Evolutionary conservation across 2,113 vertebrate species (phyloP).

Genomic region (Carassius carassius): DNA sequence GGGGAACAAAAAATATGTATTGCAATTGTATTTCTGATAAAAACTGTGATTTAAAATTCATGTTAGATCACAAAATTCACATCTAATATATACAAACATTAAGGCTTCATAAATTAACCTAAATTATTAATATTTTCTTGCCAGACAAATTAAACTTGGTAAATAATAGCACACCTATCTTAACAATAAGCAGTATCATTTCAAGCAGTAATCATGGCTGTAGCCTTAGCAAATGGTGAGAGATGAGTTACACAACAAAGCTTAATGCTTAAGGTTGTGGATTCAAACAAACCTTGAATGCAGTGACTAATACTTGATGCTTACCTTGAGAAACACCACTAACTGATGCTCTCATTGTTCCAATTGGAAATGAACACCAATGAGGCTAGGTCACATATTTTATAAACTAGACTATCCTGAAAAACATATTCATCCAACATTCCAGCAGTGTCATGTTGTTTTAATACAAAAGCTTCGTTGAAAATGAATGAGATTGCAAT

Average conservation of each 20-base stretch:
- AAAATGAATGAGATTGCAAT: background rate
- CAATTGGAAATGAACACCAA: background rate
- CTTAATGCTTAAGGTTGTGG: background rate
- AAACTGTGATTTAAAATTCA: no score
- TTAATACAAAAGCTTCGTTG: background rate
- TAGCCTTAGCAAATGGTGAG: background rate
- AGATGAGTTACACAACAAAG: background rate
- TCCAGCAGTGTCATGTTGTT: background rate
- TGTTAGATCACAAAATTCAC: no score
- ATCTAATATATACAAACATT: no score
- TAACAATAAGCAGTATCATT: background rate
- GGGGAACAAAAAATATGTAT: background rate
- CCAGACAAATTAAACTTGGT: background rate
- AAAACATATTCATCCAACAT: slow-evolving; percentile 13
- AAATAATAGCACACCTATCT: background rate
- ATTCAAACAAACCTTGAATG: background rate
- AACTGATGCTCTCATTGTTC: background rate
- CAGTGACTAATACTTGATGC: background rate
- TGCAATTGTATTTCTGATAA: background rate
- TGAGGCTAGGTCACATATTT: slow-evolving; percentile 2
- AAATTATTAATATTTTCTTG: no score
- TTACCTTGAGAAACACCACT: background rate
- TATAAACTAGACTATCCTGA: slow-evolving; percentile 5
- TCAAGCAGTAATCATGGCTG: background rate
- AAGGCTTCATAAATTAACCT: no score